A percentile compares a stretch with the other conserved stretches of the same genome.
These are phyloP conservation scores for Lepidochrysops patricia DNA, from an alignment of 2,888 invertebrate species.

Conservation along the genomic window DNA sequence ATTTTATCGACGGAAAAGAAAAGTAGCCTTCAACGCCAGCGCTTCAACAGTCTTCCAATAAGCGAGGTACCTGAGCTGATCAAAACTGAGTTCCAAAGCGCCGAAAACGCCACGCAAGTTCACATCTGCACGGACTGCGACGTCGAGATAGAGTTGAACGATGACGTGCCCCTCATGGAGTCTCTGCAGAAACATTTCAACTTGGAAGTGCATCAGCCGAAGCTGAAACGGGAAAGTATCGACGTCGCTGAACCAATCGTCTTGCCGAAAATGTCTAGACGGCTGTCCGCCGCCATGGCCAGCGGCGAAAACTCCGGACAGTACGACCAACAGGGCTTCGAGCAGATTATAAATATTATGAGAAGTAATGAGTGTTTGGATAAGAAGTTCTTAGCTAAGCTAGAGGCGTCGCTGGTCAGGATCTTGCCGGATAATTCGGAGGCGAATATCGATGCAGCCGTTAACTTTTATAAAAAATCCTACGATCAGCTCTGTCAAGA, in stretches of 20 bases:
- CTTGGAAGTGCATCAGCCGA: slow-evolving; percentile 52
- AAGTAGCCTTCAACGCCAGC: slow-evolving; percentile 55
- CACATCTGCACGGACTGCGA: slow-evolving; percentile 66
- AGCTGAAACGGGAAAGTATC: slow-evolving; percentile 57
- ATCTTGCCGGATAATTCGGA: slow-evolving; percentile 60
- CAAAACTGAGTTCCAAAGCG: slow-evolving; percentile 49
- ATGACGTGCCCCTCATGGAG: slow-evolving; percentile 63
- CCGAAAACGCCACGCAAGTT: slow-evolving; percentile 54
- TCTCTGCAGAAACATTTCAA: slow-evolving; percentile 61
- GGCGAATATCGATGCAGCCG: slow-evolving; percentile 50
- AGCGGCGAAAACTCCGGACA: slow-evolving; percentile 45
- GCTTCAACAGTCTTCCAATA: slow-evolving; percentile 63
- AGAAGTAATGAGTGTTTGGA: slow-evolving; percentile 53
- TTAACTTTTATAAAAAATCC: slow-evolving; percentile 52
- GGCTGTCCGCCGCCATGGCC: slow-evolving; percentile 55
- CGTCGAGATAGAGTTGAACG: slow-evolving; percentile 58
- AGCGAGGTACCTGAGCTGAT: slow-evolving; percentile 62
- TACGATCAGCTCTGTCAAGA: slow-evolving; percentile 52
- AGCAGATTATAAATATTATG: slow-evolving; percentile 40
- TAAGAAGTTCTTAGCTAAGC: slow-evolving; percentile 43
- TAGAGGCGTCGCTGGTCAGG: slow-evolving; percentile 48
- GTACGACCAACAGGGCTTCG: slow-evolving; percentile 31
- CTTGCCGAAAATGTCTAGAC: slow-evolving; percentile 59
- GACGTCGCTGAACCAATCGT: slow-evolving; percentile 60
- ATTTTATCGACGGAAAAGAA: slow-evolving; percentile 67